phyloP scores from a whole-genome alignment of 2,113 vertebrate genomes.

The Gobius niger region DNA sequence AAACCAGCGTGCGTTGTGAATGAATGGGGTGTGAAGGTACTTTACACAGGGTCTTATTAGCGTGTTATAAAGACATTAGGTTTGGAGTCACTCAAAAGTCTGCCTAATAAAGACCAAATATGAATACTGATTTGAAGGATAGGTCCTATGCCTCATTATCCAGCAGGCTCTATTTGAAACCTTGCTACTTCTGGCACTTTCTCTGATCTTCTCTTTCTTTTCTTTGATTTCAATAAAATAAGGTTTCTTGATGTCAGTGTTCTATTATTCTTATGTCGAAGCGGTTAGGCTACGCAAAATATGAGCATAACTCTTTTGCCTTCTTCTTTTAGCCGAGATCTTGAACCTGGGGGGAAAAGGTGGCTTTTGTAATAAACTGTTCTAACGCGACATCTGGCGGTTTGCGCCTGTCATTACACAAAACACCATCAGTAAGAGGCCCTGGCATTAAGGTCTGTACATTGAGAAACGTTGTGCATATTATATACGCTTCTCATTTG shows the following conservation, averaged over 20 bases:
- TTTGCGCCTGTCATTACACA: background rate
- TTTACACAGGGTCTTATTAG: background rate
- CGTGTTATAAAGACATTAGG: background rate
- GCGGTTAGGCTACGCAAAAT: too few relatives aligned
- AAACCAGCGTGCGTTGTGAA: conserved; percentile 25
- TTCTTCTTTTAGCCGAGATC: background rate
- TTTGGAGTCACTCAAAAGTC: background rate
- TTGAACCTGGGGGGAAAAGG: background rate
- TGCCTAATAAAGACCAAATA: too few relatives aligned
- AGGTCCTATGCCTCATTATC: background rate
- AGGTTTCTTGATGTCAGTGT: too few relatives aligned
- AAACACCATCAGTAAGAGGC: too few relatives aligned
- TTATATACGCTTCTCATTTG: background rate
- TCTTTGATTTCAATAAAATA: too few relatives aligned
- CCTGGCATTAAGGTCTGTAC: too few relatives aligned
- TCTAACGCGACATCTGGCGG: background rate
- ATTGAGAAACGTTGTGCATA: too few relatives aligned
- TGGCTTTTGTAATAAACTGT: background rate
- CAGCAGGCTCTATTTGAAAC: too few relatives aligned
- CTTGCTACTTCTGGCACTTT: too few relatives aligned
- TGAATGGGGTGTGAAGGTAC: conserved; percentile 22
- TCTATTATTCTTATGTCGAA: too few relatives aligned
- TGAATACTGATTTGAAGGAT: background rate
- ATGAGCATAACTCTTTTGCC: too few relatives aligned
- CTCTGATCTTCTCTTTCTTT: too few relatives aligned